Evolutionary conservation across 1,140 invertebrate genomes (phyloP).

Genomic region (Papilio glaucus): DNA sequence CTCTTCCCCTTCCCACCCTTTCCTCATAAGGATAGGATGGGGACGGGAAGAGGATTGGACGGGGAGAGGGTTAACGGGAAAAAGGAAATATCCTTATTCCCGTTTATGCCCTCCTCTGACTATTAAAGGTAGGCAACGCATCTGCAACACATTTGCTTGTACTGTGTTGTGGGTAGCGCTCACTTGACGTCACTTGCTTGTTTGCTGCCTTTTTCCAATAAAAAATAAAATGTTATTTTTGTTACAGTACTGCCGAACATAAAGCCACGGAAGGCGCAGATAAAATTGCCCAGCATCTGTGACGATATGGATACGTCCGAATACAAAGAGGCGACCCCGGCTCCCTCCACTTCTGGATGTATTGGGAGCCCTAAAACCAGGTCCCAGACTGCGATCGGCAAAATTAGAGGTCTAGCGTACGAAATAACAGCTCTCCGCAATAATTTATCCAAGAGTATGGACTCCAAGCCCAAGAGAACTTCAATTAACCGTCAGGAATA

Average conservation of each 20-base stretch:
- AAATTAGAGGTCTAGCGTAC: slow-evolving; percentile 63
- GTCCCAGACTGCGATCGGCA: slow-evolving; percentile 53
- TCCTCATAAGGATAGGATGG: no score
- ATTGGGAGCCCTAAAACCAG: slow-evolving; percentile 45
- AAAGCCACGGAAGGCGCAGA: slow-evolving; percentile 66
- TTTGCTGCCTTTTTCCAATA: no score
- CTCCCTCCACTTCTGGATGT: slow-evolving; percentile 50
- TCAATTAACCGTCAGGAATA: slow-evolving; percentile 40
- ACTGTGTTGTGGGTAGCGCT: no score
- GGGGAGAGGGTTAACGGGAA: no score
- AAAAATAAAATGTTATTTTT: no score
- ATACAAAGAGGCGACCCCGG: slow-evolving; percentile 19
- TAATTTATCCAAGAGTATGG: slow-evolving; percentile 52
- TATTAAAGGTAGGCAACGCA: no score
- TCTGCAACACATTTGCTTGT: no score
- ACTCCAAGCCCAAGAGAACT: slow-evolving; percentile 54
- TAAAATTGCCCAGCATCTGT: slow-evolving; percentile 68
- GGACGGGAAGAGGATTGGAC: no score
- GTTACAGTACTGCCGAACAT: slow-evolving; percentile 72
- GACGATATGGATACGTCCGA: slow-evolving; percentile 45
- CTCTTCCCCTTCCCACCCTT: no score
- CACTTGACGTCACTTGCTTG: no score
- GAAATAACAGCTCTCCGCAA: slow-evolving; percentile 60
- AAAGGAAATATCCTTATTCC: no score
- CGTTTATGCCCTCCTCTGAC: no score